These are phyloP conservation scores for Heliothis subflexa DNA, from an alignment of 1,140 invertebrate genomes.

Conservation along the genomic window DNA sequence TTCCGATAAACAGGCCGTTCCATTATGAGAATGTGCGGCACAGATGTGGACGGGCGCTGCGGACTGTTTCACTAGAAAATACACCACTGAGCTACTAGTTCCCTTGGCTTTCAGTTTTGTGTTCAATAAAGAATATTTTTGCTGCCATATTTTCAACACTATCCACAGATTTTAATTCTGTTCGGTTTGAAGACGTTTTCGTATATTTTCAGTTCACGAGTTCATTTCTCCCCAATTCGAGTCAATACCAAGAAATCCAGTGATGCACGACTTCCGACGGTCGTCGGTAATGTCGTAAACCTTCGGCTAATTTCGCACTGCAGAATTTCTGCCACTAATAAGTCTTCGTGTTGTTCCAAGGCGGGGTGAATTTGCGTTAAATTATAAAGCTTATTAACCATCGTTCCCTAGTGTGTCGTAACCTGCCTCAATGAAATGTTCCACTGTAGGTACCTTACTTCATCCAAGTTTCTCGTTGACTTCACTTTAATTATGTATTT, in stretches of 20 bases:
- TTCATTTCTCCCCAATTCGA: slow-evolving; percentile 1
- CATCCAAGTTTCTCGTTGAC: slow-evolving; percentile 51
- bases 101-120: slow-evolving; percentile 11
- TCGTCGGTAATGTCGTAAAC: slow-evolving; percentile 48
- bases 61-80: slow-evolving; percentile 12
- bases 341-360: slow-evolving; percentile 61
- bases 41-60: slow-evolving; percentile 27
- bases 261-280: slow-evolving; percentile 14
- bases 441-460: slow-evolving; percentile 40
- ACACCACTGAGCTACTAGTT: slow-evolving; percentile 34
- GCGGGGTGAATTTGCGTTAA: slow-evolving; percentile 68
- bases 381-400: slow-evolving; percentile 81
- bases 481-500: slow-evolving; percentile 62
- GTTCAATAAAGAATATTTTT: slow-evolving; percentile 28
- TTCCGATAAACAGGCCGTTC: slow-evolving; percentile 71
- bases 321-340: slow-evolving; percentile 61
- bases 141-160: neutral
- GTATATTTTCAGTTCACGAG: neutral
- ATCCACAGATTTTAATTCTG: neutral
- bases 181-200: no score
- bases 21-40: slow-evolving; percentile 65
- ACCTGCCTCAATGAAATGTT: slow-evolving; percentile 68
- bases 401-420: slow-evolving; percentile 75
- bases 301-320: slow-evolving; percentile 61
- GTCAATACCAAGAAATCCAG: slow-evolving; percentile 42